Conservation (phyloP, 2,113 vertebrate species). For the Peromyscus polionotus region DNA sequence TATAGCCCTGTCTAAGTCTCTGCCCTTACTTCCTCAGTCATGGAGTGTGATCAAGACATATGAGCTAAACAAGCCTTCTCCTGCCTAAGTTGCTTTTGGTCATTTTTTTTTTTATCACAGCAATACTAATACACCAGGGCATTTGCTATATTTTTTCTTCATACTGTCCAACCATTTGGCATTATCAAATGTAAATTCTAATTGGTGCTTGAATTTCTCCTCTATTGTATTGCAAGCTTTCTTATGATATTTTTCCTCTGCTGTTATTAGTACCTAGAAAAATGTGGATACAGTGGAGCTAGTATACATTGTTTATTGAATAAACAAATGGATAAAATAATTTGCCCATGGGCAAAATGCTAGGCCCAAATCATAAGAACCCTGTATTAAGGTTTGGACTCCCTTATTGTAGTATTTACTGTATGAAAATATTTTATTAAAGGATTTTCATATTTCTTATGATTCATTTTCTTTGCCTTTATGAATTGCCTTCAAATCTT, state of each 20-base stretch:
- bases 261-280: not conserved
- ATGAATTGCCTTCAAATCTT: not conserved
- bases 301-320: not conserved
- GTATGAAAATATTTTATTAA: not conserved
- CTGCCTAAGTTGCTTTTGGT: not conserved
- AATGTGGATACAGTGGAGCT: rapidly evolving
- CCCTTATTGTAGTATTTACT: rapidly evolving
- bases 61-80: not conserved
- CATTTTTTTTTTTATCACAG: not conserved
- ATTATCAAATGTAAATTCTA: not conserved
- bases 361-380: not conserved
- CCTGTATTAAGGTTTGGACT: not conserved
- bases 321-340: not conserved
- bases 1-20: not conserved
- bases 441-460: not conserved
- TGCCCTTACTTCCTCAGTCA: not conserved
- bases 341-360: not conserved
- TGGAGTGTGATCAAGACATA: not conserved
- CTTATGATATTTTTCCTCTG: not conserved
- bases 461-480: not conserved
- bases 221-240: not conserved
- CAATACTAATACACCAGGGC: not conserved
- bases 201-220: not conserved
- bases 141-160: not conserved
- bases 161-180: not conserved